These are phyloP conservation scores for Scelioninae gen. 1 DNA, from an alignment of 2,888 invertebrate species.

Conservation along the genomic window DNA sequence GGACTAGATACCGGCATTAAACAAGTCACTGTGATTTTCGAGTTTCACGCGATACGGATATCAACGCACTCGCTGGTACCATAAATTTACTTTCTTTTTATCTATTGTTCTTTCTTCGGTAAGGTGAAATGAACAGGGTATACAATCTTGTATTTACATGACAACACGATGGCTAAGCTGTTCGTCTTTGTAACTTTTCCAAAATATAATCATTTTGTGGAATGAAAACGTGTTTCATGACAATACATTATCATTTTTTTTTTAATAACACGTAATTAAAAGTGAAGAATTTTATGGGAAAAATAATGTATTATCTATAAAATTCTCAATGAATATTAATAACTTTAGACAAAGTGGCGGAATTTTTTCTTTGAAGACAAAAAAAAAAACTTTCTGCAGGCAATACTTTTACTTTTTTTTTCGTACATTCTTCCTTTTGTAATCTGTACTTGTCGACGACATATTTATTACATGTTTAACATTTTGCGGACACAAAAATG, in stretches of 20 bases:
- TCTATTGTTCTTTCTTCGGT: neutral
- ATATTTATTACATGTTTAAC: slow-evolving; percentile 30
- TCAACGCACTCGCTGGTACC: no score
- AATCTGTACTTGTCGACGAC: slow-evolving; percentile 7
- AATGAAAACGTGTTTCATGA: no score
- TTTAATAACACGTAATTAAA: no score
- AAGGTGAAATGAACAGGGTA: neutral
- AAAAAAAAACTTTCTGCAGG: neutral
- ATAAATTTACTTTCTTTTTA: slow-evolving; percentile 6
- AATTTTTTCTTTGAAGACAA: neutral
- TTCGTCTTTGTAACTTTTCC: neutral
- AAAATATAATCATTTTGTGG: no score
- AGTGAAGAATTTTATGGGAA: no score
- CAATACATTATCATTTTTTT: no score
- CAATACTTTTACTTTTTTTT: slow-evolving; percentile 7
- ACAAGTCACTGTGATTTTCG: neutral
- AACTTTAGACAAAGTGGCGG: neutral
- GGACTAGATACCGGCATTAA: no score
- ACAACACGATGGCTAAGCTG: neutral
- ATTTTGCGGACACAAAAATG: slow-evolving; percentile 18
- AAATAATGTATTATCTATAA: no score
- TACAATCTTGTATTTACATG: neutral
- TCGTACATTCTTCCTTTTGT: slow-evolving; percentile 9
- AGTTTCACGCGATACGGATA: slow-evolving; percentile 2
- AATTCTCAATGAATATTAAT: no score